phyloP scores from a whole-genome alignment of 2,113 vertebrate genomes.

The Psammodynastes pulverulentus region DNA sequence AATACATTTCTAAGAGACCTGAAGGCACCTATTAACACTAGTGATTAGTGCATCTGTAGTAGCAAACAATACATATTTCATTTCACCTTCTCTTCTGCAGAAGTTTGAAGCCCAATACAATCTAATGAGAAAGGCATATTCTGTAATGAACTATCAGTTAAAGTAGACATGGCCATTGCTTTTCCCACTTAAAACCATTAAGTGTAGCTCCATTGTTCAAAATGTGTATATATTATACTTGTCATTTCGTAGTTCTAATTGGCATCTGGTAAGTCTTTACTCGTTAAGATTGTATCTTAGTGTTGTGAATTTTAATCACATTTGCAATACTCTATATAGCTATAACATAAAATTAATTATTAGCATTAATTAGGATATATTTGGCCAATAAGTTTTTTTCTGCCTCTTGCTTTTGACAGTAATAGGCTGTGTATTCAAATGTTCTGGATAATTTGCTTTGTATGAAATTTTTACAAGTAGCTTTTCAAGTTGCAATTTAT shows the following conservation, averaged over 20 bases:
- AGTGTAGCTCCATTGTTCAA: not conserved
- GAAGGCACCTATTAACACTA: not conserved
- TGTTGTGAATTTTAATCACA: not conserved
- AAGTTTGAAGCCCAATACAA: not conserved
- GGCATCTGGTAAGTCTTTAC: not conserved
- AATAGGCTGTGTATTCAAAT: not conserved
- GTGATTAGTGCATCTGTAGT: not conserved
- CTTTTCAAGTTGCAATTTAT: not conserved
- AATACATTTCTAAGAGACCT: not conserved
- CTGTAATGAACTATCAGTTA: not conserved
- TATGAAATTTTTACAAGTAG: not conserved
- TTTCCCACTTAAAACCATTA: not conserved
- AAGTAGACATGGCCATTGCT: not conserved
- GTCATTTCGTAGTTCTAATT: not conserved
- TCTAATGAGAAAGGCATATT: not conserved
- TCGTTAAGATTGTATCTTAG: not conserved
- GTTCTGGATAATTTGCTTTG: not conserved
- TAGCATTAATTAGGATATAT: not conserved
- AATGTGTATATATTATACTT: not conserved
- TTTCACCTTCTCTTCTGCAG: not conserved
- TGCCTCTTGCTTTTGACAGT: not conserved
- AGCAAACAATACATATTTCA: not conserved
- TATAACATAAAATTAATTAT: not conserved
- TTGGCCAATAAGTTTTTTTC: not conserved
- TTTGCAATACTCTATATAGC: not conserved